Percentiles rank a stretch among this genome's conserved stretches.
Conservation (phyloP, 1,140 invertebrate genomes). For the Periplaneta americana region DNA sequence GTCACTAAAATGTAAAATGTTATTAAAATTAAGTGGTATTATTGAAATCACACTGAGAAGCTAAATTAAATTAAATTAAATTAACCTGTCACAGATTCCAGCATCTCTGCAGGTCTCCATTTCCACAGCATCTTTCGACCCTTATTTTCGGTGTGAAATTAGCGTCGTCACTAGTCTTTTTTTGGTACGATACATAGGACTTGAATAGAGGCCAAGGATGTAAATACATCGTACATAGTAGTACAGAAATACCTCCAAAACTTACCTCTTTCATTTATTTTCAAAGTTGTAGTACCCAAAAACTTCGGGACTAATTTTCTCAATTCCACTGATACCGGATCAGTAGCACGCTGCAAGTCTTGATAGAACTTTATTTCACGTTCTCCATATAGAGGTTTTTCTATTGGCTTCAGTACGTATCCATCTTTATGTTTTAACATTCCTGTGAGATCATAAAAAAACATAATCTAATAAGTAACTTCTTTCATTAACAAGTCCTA, state of each 20-base stretch:
- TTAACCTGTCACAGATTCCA: too few relatives aligned
- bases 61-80: neutral
- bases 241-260: neutral
- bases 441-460: conserved; percentile 49
- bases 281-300: conserved; percentile 53
- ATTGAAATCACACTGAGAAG: too few relatives aligned
- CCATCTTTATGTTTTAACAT: conserved; percentile 57
- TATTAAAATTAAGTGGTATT: too few relatives aligned
- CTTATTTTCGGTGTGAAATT: too few relatives aligned
- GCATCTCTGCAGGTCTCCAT: too few relatives aligned
- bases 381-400: conserved; percentile 57
- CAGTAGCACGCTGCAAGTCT: conserved; percentile 40
- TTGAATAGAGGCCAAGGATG: too few relatives aligned
- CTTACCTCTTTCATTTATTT: conserved; percentile 46
- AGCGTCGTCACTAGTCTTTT: too few relatives aligned
- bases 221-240: neutral
- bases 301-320: conserved; percentile 53
- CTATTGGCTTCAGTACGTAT: conserved; percentile 64
- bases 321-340: conserved; percentile 49
- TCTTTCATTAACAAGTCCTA: too few relatives aligned
- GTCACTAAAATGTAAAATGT: too few relatives aligned
- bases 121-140: too few relatives aligned
- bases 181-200: too few relatives aligned
- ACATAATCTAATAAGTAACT: too few relatives aligned
- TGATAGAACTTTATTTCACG: conserved; percentile 71